Base-by-base conservation (phyloP, 1,140 invertebrate genomes). In the Sesamia nonagrioides region DNA sequence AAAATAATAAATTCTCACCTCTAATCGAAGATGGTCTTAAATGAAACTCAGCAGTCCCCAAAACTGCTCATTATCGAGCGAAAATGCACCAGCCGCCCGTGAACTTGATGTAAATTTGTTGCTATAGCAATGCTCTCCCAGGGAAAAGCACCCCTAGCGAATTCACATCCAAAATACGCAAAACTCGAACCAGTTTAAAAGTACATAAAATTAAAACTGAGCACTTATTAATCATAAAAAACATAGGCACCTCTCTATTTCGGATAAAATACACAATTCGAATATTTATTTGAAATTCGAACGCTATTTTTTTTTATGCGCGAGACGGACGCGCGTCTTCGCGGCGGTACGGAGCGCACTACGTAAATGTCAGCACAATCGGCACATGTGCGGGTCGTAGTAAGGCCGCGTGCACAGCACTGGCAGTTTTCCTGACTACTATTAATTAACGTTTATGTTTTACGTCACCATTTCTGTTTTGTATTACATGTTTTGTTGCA, bases 21-120 rank as follows among this genome's bases (percentile, higher is more conserved):
- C 79, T 78, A 77, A 54, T 50, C 50, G 79, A 78, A 82, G 76
- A 74, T 81, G 82, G 63, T 68, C n/a, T 52, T 85, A 88, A 84
- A 83, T 82, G 86, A 88, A 85, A 42, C 73, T 79, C 74, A 78
- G 63, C 58, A 77, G 81, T 80, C 66, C 71, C 48, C 56, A 63
- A 82, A 84, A 87, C 81, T 80, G 86, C 77, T 88, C 84, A 87
- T 90, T 94, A 92, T 92, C 83, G 91, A 94, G 89, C 92, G 86
- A 90, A 87, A 90, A 92, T 94, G 92, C 92, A 94, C 91, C 86
- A 91, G 83, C 84, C 92, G 91, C 87, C 92, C 91, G 76, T 94
- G 92, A 94, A 94, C 92, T 94, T 94, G 92, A 92, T 91, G 91
- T 91, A 91, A 75, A 94, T 89, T 82, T 86, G 91, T 92, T 92